phyloP scores from a whole-genome alignment of 2,888 invertebrate species.

The Drosophila flavopinicola region DNA sequence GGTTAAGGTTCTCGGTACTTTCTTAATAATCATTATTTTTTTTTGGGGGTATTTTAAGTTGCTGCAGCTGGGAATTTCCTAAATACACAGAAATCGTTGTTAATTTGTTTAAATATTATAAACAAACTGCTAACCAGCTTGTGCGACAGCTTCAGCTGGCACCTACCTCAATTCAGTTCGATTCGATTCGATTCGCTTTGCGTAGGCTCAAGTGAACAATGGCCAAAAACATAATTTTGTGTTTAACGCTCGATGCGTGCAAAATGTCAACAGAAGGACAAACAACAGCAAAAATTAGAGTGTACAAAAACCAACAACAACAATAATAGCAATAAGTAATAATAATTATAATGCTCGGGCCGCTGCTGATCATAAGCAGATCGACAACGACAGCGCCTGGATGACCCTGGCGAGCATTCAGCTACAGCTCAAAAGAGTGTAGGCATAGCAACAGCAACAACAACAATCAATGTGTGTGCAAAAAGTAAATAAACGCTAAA shows the following conservation, averaged over 20 bases:
- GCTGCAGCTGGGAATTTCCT: conserved; percentile 19
- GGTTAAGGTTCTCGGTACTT: conserved; percentile 12
- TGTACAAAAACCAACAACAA: conserved; percentile 34
- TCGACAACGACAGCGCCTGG: conserved; percentile 50
- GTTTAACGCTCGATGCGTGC: conserved; percentile 62
- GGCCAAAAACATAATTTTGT: conserved; percentile 23
- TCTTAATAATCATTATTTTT: conserved; percentile 10
- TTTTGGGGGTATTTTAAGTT: neutral
- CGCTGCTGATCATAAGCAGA: conserved; percentile 76
- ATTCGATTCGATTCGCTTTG: conserved; percentile 12
- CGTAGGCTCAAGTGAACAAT: conserved; percentile 39
- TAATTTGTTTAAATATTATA: conserved; percentile 6
- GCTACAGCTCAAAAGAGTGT: conserved; percentile 20
- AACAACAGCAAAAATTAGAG: conserved; percentile 53
- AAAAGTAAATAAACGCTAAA: conserved; percentile 67
- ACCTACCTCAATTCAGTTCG: conserved; percentile 20
- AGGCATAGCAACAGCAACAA: conserved; percentile 14
- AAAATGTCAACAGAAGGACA: conserved; percentile 81
- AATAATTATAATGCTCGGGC: conserved; percentile 66
- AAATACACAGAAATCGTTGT: conserved; percentile 4
- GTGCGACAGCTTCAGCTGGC: conserved; percentile 11
- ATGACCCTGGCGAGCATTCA: conserved; percentile 57
- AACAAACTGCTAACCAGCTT: conserved; percentile 16
- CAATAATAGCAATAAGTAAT: conserved; percentile 32
- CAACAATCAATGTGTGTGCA: conserved; percentile 29